Conservation (phyloP, 2,797 vertebrate genomes). For the Diceros bicornis region DNA sequence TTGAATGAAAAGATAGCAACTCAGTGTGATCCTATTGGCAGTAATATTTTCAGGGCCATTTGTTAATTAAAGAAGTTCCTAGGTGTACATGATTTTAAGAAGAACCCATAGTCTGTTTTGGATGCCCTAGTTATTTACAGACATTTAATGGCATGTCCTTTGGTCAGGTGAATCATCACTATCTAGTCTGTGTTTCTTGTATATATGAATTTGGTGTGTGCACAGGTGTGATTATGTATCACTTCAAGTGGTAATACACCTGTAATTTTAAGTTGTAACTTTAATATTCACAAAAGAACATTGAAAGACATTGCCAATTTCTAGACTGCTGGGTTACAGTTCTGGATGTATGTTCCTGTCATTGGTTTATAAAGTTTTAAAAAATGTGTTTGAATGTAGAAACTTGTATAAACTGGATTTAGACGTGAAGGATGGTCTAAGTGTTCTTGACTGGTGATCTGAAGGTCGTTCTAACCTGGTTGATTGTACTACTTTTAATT, state of each 20-base stretch:
- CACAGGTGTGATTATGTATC: not conserved
- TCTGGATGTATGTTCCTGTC: conserved; percentile 14
- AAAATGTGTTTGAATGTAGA: conserved; percentile 44
- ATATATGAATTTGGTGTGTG: conserved; percentile 12
- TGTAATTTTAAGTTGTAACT: conserved; percentile 62
- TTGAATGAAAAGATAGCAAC: not conserved
- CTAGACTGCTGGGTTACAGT: not conserved
- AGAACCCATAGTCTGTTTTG: conserved; percentile 10
- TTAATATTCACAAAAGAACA: conserved; percentile 37
- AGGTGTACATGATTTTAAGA: not conserved
- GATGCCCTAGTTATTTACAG: not conserved
- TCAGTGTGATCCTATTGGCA: not conserved
- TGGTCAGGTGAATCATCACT: not conserved
- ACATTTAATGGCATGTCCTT: not conserved
- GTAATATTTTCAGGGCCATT: conserved; percentile 2
- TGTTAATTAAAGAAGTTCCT: conserved; percentile 43
- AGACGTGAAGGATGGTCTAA: not conserved
- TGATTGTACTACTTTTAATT: not conserved
- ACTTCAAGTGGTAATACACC: conserved; percentile 29
- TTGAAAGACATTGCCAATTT: conserved; percentile 57
- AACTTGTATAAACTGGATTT: conserved; percentile 13
- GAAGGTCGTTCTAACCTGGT: not conserved
- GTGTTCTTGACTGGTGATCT: not conserved
- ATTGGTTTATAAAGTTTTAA: not conserved
- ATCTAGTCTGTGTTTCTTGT: conserved; percentile 1